Conservation (phyloP, 2,888 invertebrate genomes). For the Agrypnus murinus region DNA sequence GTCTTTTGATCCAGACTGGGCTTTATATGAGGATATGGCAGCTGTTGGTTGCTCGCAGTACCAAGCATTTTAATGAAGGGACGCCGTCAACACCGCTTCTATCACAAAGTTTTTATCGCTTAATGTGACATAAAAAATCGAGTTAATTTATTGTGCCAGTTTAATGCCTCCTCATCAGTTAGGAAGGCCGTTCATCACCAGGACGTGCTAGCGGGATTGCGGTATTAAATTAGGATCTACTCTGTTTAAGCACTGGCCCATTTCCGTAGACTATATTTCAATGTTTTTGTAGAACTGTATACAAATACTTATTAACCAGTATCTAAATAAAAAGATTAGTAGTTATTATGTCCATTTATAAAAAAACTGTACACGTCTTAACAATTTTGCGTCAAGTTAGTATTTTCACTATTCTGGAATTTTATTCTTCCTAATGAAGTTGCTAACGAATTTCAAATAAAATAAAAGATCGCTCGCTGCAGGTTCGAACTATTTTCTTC, state of each 20-base stretch:
- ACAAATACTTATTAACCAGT: too few relatives aligned
- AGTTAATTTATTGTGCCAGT: slow-evolving; percentile 61
- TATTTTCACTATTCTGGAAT: not conserved
- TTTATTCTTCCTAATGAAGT: slow-evolving; percentile 17
- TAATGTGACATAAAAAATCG: slow-evolving; percentile 62
- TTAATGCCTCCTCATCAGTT: slow-evolving; percentile 54
- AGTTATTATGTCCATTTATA: too few relatives aligned
- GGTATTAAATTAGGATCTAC: slow-evolving; percentile 39
- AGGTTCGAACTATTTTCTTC: slow-evolving; percentile 33
- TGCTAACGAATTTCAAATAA: not conserved
- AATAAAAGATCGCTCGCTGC: not conserved
- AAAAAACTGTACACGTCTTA: too few relatives aligned
- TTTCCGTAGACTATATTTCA: slow-evolving; percentile 39
- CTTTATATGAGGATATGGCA: slow-evolving; percentile 29
- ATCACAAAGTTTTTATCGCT: slow-evolving; percentile 61
- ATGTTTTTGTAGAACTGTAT: slow-evolving; percentile 1
- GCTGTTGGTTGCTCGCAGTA: slow-evolving; percentile 33
- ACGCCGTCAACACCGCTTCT: slow-evolving; percentile 40
- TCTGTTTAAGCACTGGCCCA: slow-evolving; percentile 30
- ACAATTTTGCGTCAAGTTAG: too few relatives aligned
- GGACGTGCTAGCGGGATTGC: slow-evolving; percentile 37
- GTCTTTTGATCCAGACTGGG: slow-evolving; percentile 32
- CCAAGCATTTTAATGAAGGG: slow-evolving; percentile 45
- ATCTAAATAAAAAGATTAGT: too few relatives aligned
- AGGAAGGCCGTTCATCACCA: slow-evolving; percentile 37